phyloP scores from a whole-genome alignment of 1,140 invertebrate genomes.

The Drosophila funebris region DNA sequence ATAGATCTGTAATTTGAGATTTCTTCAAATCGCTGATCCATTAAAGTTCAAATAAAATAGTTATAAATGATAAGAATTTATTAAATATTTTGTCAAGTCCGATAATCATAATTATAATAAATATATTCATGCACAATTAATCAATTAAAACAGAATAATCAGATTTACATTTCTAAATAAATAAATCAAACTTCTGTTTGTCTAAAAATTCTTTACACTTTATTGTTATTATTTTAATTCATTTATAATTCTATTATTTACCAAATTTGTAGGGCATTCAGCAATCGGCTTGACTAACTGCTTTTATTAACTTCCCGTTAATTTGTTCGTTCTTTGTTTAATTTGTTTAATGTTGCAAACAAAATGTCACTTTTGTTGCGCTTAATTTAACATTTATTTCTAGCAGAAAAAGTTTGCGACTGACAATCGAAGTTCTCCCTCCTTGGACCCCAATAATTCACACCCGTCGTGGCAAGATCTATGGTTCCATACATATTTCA shows the following conservation, averaged over 20 bases:
- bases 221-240: too few relatives aligned
- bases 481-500: constrained; percentile 39
- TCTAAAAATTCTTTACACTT: too few relatives aligned
- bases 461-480: not conserved
- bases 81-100: not conserved
- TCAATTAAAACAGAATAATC: too few relatives aligned
- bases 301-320: too few relatives aligned
- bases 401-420: constrained; percentile 17
- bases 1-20: not conserved
- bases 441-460: not conserved
- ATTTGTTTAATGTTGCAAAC: constrained; percentile 63
- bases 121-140: too few relatives aligned
- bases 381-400: constrained; percentile 62
- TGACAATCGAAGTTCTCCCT: not conserved
- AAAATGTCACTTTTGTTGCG: constrained; percentile 47
- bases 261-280: not conserved
- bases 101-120: too few relatives aligned
- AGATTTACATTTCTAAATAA: too few relatives aligned
- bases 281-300: not conserved
- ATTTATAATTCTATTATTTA: not conserved
- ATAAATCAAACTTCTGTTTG: too few relatives aligned
- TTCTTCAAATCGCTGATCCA: not conserved
- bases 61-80: too few relatives aligned
- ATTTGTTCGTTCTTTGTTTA: constrained; percentile 14
- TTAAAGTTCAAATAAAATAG: not conserved